These are phyloP conservation scores for Mylabris sibirica DNA, from an alignment of 2,888 invertebrate species.

Conservation along the genomic window DNA sequence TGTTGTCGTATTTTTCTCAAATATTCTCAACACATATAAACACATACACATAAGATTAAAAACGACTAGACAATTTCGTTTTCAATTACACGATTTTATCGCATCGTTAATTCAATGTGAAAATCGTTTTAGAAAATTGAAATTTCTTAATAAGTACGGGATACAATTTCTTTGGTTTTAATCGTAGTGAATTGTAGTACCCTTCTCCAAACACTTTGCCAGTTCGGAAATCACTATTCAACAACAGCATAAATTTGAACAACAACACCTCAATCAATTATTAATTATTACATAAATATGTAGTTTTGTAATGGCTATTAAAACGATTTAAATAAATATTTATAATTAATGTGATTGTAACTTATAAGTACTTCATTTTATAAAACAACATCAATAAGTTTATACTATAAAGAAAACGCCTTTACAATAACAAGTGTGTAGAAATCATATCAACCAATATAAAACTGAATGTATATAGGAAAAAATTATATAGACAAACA, in stretches of 20 bases:
- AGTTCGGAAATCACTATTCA: neutral
- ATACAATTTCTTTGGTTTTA: neutral
- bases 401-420: conserved; percentile 4
- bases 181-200: neutral
- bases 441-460: neutral
- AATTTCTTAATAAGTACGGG: neutral
- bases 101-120: neutral
- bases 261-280: conserved; percentile 26
- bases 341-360: conserved; percentile 25
- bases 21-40: neutral
- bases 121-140: neutral
- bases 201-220: neutral
- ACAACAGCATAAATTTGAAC: neutral
- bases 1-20: conserved; percentile 8
- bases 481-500: neutral
- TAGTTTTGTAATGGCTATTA: conserved; percentile 27
- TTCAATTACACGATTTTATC: neutral
- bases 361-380: conserved; percentile 23
- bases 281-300: conserved; percentile 28
- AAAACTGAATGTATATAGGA: neutral
- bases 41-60: neutral
- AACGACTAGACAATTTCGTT: neutral
- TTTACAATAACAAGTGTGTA: conserved; percentile 12
- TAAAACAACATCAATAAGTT: conserved; percentile 31
- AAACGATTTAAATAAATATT: conserved; percentile 34